Base-by-base conservation (phyloP, 2,888 invertebrate species). In the Onthophagus sagittarius region DNA sequence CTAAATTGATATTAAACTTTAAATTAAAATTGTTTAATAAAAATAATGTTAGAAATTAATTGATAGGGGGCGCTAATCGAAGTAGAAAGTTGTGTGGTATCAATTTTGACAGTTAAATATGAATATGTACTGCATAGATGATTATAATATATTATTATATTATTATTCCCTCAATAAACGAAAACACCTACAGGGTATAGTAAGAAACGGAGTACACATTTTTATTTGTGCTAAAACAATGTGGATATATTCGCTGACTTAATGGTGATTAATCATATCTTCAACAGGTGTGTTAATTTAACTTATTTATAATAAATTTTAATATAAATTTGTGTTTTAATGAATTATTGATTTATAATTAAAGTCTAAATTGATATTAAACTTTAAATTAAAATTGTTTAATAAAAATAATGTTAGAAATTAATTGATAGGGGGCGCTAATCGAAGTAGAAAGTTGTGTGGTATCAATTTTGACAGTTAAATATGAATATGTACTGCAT, bases 401-500 rank as follows among this genome's bases (percentile, higher is more conserved):
- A 23, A 23, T 23, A 23, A 23, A 23, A 23, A 33, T 33, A 5
- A 23, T 23, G 3, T 23, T 23, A 23, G 23, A 23, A 23, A 23
- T 23, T 23, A 23, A 3, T 23, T 23, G 23, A 53, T 53, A 53
- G 39, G 11, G 2, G 39, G 39, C 39, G 39, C 6, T 9, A 3
- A 9, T 64, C 14, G 2, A 9, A 64, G 14, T 64, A 13, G n/a
- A 64, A 33, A 33, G 39, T 62, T 14, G 14, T 13, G 53, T 11
- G 31, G n/a, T n/a, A 33, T 14, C n/a, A 69, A 9, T 15, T 33
- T 11, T 33, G 31, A 33, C 39, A 31, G 7, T 53, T 53, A 31
- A 67, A 31, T 11, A 74, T 75, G 75, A 78, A 80, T 64, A 74
- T n/a, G n/a, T n/a, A n/a, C n/a, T n/a, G n/a, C n/a, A n/a, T n/a